phyloP scores from a whole-genome alignment of 2,888 invertebrate genomes.

The Cheilosia vulpina region DNA sequence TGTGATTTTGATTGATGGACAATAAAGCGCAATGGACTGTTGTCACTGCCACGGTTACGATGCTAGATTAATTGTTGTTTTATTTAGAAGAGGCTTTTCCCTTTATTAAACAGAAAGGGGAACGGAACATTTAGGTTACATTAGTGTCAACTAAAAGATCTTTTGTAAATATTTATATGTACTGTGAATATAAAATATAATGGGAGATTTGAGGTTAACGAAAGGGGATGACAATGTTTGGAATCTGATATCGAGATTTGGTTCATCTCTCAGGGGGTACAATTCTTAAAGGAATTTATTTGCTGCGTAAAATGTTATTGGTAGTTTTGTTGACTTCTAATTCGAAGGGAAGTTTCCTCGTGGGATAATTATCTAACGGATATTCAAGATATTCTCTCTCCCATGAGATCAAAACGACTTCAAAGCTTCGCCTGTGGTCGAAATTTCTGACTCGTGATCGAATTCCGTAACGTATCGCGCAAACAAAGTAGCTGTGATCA shows the following conservation, averaged over 20 bases:
- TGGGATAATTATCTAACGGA: not conserved
- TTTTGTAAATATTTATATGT: conserved; percentile 9
- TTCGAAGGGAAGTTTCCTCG: not conserved
- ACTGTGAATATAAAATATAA: conserved; percentile 13
- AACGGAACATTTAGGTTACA: not conserved
- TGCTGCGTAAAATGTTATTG: not conserved
- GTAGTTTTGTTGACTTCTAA: not conserved
- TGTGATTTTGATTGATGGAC: conserved; percentile 68
- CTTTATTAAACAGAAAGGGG: not conserved
- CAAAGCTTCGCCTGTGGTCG: not conserved
- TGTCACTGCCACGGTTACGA: conserved; percentile 61
- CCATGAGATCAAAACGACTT: not conserved
- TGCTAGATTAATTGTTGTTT: conserved; percentile 57
- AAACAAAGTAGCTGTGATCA: no score
- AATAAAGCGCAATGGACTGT: conserved; percentile 61
- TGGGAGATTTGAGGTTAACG: conserved; percentile 18
- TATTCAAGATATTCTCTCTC: not conserved
- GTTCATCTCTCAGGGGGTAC: not conserved
- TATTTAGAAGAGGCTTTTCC: conserved; percentile 23
- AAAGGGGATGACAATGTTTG: not conserved
- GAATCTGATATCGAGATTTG: conserved; percentile 4
- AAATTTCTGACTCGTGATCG: no score
- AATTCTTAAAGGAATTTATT: not conserved
- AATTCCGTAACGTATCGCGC: no score
- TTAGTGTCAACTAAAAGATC: conserved; percentile 2